Percentiles rank a stretch among this genome's conserved stretches.
Conservation (phyloP, 2,797 vertebrate genomes). For the Aselliscus stoliczkanus region DNA sequence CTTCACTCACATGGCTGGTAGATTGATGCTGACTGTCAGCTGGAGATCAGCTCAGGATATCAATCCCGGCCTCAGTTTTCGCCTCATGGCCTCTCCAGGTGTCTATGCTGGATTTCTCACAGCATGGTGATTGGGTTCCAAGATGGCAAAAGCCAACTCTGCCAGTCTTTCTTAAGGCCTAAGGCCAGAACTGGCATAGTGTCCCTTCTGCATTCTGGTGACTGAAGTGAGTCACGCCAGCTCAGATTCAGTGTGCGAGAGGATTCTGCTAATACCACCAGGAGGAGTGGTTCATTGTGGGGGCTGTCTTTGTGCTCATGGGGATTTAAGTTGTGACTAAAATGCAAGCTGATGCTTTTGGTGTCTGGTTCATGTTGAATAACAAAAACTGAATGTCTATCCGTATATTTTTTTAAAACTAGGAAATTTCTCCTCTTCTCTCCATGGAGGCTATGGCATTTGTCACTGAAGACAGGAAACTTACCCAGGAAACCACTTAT, state of each 20-base stretch:
- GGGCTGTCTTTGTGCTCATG: neutral
- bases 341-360: constrained; percentile 19
- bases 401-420: constrained; percentile 19
- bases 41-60: neutral
- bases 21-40: neutral
- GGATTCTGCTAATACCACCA: neutral
- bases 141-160: neutral
- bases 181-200: neutral
- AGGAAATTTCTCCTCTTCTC: constrained; percentile 96
- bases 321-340: neutral
- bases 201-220: neutral
- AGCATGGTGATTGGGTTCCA: neutral
- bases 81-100: neutral
- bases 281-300: neutral
- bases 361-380: neutral
- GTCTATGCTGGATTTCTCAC: neutral
- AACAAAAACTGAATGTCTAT: constrained; percentile 21
- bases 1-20: neutral
- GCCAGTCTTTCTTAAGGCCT: neutral
- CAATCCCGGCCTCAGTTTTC: neutral
- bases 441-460: constrained; percentile 99
- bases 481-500: constrained; percentile 92
- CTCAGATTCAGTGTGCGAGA: neutral
- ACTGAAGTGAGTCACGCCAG: neutral
- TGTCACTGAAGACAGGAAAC: constrained; percentile 96